A percentile compares a stretch with the other conserved stretches of the same genome.
These are phyloP conservation scores for Erythrocercus mccallii DNA, from an alignment of 2,113 vertebrate genomes.

Conservation along the genomic window DNA sequence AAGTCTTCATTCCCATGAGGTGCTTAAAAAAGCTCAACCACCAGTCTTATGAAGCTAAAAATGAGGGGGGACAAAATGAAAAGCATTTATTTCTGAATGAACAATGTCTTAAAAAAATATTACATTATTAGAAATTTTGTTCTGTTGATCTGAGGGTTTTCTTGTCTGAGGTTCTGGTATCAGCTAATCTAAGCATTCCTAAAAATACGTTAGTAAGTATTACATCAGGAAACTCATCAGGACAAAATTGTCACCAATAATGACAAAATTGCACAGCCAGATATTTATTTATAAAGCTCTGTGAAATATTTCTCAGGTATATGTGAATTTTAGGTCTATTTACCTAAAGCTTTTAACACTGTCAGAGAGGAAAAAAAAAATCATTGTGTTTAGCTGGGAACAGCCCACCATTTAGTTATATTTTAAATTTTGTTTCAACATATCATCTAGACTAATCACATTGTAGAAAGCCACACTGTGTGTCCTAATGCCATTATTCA, in stretches of 20 bases:
- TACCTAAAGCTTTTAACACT: background rate
- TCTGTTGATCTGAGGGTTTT: background rate
- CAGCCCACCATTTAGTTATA: background rate
- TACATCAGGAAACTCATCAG: background rate
- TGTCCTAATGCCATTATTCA: background rate
- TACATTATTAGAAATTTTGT: background rate
- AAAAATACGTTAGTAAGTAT: background rate
- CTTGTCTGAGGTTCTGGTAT: background rate
- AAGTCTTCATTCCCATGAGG: background rate
- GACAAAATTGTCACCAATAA: background rate
- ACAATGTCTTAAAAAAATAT: background rate
- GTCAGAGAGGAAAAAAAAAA: background rate
- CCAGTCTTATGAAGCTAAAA: background rate
- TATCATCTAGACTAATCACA: background rate
- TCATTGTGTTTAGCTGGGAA: background rate
- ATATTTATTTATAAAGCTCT: background rate
- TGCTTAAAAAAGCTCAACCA: background rate
- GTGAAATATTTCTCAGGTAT: background rate
- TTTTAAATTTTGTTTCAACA: background rate
- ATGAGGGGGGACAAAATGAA: background rate
- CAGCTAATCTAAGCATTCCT: background rate
- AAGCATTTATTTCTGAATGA: background rate
- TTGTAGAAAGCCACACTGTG: background rate
- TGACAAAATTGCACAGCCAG: background rate
- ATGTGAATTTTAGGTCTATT: background rate